Conservation (phyloP, 2,797 vertebrate species). For the Crax fasciolata region DNA sequence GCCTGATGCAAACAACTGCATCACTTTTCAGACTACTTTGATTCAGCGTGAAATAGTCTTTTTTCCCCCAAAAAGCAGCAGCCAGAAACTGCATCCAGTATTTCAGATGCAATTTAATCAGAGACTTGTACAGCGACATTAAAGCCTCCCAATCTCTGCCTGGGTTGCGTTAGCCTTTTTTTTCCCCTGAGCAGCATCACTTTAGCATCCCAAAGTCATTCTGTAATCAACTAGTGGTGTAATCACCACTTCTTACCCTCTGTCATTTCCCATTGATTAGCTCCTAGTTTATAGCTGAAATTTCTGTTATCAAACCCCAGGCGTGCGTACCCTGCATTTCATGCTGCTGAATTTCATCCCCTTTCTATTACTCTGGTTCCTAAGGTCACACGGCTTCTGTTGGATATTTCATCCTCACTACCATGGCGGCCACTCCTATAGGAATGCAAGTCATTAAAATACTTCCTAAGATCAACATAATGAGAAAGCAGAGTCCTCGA, state of each 20-base stretch:
- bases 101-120: background rate
- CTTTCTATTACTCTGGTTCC: background rate
- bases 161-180: background rate
- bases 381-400: background rate
- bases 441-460: background rate
- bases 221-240: background rate
- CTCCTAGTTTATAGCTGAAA: background rate
- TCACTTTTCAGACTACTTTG: background rate
- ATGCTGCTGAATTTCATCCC: background rate
- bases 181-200: background rate
- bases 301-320: background rate
- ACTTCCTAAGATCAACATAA: background rate
- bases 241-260: background rate
- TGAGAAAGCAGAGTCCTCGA: background rate
- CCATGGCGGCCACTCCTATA: background rate
- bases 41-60: rapidly evolving
- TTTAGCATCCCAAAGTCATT: background rate
- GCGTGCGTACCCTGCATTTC: background rate
- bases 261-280: background rate
- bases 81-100: background rate
- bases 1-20: rapidly evolving
- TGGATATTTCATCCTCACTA: background rate
- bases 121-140: background rate
- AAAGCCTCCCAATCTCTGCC: background rate
- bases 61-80: background rate